A percentile compares a stretch with the other conserved stretches of the same genome.
phyloP scores from a whole-genome alignment of 2,888 invertebrate species.

The Crioceris asparagi region DNA sequence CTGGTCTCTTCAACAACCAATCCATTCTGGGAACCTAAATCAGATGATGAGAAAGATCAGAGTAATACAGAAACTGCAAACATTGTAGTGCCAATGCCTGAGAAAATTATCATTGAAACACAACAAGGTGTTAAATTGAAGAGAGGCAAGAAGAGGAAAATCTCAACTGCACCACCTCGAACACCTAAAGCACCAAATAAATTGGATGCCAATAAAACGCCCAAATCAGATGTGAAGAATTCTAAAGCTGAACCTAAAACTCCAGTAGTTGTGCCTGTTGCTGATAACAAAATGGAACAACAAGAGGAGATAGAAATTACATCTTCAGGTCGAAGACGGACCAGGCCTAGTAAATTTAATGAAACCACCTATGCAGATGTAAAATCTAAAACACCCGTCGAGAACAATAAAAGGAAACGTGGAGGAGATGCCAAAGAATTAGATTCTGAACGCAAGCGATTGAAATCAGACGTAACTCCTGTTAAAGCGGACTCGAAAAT shows the following conservation, averaged over 20 bases:
- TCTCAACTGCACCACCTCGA: constrained; percentile 22
- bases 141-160: constrained; percentile 34
- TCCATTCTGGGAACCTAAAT: constrained; percentile 41
- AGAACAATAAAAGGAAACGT: constrained; percentile 29
- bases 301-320: constrained; percentile 44
- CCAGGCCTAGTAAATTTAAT: constrained; percentile 53
- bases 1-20: constrained; percentile 61
- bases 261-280: constrained; percentile 10
- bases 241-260: constrained; percentile 21
- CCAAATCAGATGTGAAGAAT: constrained; percentile 12
- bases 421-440: constrained; percentile 26
- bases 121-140: constrained; percentile 44
- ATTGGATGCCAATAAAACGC: too few species aligned
- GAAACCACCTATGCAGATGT: constrained; percentile 49
- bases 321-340: constrained; percentile 52
- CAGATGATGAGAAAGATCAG: constrained; percentile 43
- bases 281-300: constrained; percentile 23
- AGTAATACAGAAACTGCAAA: constrained; percentile 39
- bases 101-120: constrained; percentile 47
- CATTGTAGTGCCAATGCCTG: constrained; percentile 34
- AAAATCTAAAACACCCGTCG: constrained; percentile 24
- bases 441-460: constrained; percentile 28
- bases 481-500: constrained; percentile 4
- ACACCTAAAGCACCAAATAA: constrained; percentile 35
- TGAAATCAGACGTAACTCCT: constrained; percentile 14